A percentile compares a stretch with the other conserved stretches of the same genome.
Conservation (phyloP, 2,888 invertebrate genomes). For the Limnephilus lunatus region DNA sequence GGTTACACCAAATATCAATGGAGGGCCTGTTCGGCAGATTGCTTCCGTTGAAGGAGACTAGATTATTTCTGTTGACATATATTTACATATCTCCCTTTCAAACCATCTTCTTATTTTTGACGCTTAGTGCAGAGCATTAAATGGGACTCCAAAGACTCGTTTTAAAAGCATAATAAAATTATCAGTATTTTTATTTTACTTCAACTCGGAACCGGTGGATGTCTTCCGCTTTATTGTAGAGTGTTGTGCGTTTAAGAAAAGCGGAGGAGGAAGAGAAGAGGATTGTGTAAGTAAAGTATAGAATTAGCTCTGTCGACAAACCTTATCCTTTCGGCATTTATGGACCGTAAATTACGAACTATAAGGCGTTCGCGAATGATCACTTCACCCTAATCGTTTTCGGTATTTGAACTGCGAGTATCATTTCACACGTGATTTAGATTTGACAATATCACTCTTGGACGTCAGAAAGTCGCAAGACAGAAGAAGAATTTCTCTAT, state of each 20-base stretch:
- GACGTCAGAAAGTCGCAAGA: background rate
- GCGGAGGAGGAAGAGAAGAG: background rate
- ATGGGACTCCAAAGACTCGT: no score
- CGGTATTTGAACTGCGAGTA: background rate
- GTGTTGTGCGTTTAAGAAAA: background rate
- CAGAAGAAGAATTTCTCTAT: background rate
- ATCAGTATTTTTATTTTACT: no score
- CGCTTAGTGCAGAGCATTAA: no score
- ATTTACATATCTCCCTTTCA: no score
- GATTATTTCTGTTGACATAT: no score
- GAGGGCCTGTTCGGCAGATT: no score
- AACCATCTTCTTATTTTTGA: no score
- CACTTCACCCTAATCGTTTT: background rate
- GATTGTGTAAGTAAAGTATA: background rate
- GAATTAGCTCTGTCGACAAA: background rate
- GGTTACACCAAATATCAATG: no score
- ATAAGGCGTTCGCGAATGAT: background rate
- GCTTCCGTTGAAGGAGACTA: no score
- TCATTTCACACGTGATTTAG: background rate
- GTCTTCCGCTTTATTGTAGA: background rate
- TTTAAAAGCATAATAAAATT: no score
- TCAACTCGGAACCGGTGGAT: background rate
- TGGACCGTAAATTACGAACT: background rate
- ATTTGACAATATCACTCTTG: background rate
- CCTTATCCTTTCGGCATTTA: background rate